Conservation (phyloP, 1,140 invertebrate species). For the Artemia franciscana region DNA sequence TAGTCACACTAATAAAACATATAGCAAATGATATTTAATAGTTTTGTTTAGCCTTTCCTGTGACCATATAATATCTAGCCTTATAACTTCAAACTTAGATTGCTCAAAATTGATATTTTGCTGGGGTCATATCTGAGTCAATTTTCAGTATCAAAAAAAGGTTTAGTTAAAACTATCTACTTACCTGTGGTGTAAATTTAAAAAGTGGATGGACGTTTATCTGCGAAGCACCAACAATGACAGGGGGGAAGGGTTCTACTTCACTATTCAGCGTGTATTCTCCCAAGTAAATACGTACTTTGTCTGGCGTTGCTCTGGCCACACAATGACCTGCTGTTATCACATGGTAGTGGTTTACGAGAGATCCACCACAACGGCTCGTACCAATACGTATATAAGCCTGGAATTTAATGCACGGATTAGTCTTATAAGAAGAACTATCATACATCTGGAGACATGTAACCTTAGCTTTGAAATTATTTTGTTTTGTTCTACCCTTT, state of each 20-base stretch:
- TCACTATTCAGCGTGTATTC: conserved; percentile 85
- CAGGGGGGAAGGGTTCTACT: conserved; percentile 61
- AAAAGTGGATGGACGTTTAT: conserved; percentile 82
- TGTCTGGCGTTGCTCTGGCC: conserved; percentile 56
- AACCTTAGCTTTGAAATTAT: too few relatives aligned
- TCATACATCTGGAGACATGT: too few relatives aligned
- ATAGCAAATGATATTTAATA: too few relatives aligned
- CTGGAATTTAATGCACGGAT: conserved; percentile 23
- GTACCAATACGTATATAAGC: conserved; percentile 78
- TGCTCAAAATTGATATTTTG: too few relatives aligned
- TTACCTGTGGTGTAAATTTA: conserved; percentile 67
- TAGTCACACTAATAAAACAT: too few relatives aligned
- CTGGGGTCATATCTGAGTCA: too few relatives aligned
- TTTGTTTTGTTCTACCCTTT: background rate
- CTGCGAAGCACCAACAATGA: conserved; percentile 63
- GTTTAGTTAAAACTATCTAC: too few relatives aligned
- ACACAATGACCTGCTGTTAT: conserved; percentile 93
- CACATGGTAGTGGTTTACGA: conserved; percentile 74
- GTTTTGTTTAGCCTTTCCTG: too few relatives aligned
- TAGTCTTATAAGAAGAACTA: background rate
- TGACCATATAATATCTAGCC: too few relatives aligned
- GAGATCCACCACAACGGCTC: conserved; percentile 74
- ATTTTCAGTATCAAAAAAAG: too few relatives aligned
- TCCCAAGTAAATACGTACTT: conserved; percentile 72
- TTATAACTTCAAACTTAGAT: too few relatives aligned